A percentile compares a stretch with the other conserved stretches of the same genome.
phyloP scores from a whole-genome alignment of 1,140 invertebrate genomes.

The Lordiphosa mommai region DNA sequence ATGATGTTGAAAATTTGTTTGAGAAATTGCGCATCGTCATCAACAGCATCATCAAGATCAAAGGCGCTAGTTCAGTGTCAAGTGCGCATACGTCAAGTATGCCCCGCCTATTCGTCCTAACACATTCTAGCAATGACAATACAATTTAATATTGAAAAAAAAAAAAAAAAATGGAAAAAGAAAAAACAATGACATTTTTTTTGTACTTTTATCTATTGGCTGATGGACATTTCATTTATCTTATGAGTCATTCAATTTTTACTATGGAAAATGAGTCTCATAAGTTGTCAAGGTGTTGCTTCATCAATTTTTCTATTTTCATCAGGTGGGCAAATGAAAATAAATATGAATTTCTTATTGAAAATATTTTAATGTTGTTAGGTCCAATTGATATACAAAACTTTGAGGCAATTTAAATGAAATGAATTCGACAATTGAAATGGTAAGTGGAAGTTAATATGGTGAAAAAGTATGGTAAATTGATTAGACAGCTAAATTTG shows the following conservation, averaged over 20 bases:
- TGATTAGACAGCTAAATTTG: too few relatives aligned
- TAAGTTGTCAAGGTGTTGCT: conserved; percentile 28
- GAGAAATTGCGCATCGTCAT: conserved; percentile 60
- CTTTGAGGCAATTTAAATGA: too few relatives aligned
- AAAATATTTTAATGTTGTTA: conserved; percentile 3
- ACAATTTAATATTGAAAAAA: conserved; percentile 57
- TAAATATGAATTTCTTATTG: conserved; percentile 20
- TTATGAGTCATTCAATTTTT: conserved; percentile 46
- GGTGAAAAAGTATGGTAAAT: too few relatives aligned
- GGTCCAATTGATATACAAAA: too few relatives aligned
- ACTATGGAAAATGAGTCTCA: conserved; percentile 23
- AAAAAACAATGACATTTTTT: conserved; percentile 45
- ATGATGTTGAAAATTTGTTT: conserved; percentile 67
- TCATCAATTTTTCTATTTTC: conserved; percentile 36
- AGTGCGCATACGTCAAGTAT: conserved; percentile 4
- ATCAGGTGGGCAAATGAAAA: conserved; percentile 26
- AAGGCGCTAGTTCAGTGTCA: conserved; percentile 52
- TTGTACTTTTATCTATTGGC: conserved; percentile 28
- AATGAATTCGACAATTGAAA: too few relatives aligned
- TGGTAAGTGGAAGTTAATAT: too few relatives aligned
- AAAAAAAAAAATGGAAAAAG: background rate
- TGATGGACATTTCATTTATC: conserved; percentile 52
- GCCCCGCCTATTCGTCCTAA: conserved; percentile 1
- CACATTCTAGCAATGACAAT: conserved; percentile 54
- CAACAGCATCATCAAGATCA: conserved; percentile 59